phyloP scores from a whole-genome alignment of 2,797 vertebrate genomes.

The Centroberyx gerrardi region DNA sequence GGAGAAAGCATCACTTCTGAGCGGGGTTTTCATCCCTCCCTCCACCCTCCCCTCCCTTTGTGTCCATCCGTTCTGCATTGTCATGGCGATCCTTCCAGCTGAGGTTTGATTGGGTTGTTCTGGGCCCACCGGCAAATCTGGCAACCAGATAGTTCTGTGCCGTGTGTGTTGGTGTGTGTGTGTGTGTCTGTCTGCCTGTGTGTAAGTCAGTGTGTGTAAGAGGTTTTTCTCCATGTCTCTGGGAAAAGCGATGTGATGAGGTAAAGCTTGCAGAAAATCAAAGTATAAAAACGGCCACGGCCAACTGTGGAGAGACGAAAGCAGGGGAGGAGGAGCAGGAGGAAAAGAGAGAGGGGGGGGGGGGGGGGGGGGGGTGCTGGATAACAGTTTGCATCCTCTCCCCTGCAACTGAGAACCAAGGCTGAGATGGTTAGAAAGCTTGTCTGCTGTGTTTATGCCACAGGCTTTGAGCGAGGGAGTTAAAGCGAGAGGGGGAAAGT shows the following conservation, averaged over 20 bases:
- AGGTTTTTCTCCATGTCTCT: constrained; percentile 61
- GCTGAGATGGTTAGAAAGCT: constrained; percentile 63
- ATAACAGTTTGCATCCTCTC: constrained; percentile 75
- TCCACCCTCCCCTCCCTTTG: constrained; percentile 46
- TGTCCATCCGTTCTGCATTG: constrained; percentile 70
- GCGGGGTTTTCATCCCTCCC: constrained; percentile 45
- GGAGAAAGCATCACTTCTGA: constrained; percentile 49
- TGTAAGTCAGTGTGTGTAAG: constrained; percentile 60
- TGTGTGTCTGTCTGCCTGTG: constrained; percentile 36
- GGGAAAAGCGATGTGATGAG: constrained; percentile 64
- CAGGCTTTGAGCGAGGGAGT: constrained; percentile 72
- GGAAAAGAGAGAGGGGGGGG: neutral
- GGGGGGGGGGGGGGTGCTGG: constrained; percentile 38
- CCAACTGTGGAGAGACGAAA: constrained; percentile 55
- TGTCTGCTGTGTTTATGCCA: constrained; percentile 82
- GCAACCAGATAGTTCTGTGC: constrained; percentile 50
- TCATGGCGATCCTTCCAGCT: constrained; percentile 62
- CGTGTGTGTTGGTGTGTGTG: neutral
- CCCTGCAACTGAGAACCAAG: constrained; percentile 55
- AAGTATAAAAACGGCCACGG: constrained; percentile 73
- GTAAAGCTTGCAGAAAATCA: constrained; percentile 77
- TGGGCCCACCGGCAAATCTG: constrained; percentile 66
- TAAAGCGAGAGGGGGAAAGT: constrained; percentile 48
- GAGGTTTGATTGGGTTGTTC: constrained; percentile 67
- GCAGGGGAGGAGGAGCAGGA: constrained; percentile 29